Percentiles rank a stretch among this genome's conserved stretches.
These are phyloP conservation scores for Dolomedes plantarius DNA, from an alignment of 2,888 invertebrate species.

Conservation along the genomic window DNA sequence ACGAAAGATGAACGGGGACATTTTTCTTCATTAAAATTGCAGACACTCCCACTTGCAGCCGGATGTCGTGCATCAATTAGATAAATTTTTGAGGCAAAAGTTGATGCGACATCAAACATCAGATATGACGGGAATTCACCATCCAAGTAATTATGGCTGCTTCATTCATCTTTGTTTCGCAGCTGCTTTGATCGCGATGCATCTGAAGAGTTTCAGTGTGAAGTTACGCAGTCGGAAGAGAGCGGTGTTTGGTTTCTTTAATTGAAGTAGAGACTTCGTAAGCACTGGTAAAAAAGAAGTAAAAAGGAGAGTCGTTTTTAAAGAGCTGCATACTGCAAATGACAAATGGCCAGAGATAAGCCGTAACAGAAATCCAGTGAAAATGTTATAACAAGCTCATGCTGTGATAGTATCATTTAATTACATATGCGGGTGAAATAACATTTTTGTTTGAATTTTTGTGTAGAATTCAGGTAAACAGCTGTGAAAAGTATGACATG, in stretches of 20 bases:
- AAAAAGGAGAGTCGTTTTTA: too few relatives aligned
- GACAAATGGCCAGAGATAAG: neutral
- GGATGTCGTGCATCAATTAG: neutral
- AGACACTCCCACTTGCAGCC: neutral
- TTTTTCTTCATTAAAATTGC: conserved; percentile 1
- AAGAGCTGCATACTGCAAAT: neutral
- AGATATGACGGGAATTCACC: neutral
- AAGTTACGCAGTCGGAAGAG: neutral
- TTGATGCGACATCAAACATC: neutral
- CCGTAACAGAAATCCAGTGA: neutral
- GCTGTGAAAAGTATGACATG: too few relatives aligned
- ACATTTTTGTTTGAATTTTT: too few relatives aligned
- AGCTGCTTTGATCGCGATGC: neutral
- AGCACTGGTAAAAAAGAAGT: too few relatives aligned
- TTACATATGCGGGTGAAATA: too few relatives aligned
- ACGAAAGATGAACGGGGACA: too few relatives aligned
- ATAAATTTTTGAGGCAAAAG: neutral
- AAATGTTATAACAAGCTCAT: neutral
- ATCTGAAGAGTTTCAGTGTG: neutral
- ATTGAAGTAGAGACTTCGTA: too few relatives aligned
- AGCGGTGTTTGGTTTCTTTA: too few relatives aligned
- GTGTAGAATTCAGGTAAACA: too few relatives aligned
- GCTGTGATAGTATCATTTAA: neutral
- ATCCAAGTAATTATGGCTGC: neutral
- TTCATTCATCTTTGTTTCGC: neutral